phyloP scores from a whole-genome alignment of 2,888 invertebrate species.

The Ernsta delagoae region DNA sequence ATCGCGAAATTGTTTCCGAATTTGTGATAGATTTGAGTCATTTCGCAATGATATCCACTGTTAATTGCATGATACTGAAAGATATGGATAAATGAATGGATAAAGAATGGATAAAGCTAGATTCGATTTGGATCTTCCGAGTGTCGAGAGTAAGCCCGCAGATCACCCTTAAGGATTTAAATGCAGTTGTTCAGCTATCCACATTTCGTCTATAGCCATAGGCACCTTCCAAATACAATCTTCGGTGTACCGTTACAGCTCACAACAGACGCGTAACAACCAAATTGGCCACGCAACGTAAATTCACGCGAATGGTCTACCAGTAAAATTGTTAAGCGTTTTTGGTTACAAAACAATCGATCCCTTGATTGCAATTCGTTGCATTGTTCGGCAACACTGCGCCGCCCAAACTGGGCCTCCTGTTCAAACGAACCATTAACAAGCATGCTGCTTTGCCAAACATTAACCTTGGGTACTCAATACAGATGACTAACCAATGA shows the following conservation, averaged over 20 bases:
- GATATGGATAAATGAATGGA: background rate
- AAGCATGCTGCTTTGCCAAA: conserved; percentile 7
- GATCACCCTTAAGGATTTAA: background rate
- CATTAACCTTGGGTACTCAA: background rate
- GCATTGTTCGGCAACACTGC: conserved; percentile 22
- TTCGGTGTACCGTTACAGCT: too few relatives aligned
- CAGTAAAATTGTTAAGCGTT: conserved; percentile 39
- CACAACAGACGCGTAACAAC: conserved; percentile 40
- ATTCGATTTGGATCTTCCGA: too few relatives aligned
- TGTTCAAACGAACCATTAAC: conserved; percentile 24
- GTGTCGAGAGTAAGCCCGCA: background rate
- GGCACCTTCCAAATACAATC: too few relatives aligned
- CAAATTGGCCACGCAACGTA: conserved; percentile 50
- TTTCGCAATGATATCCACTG: too few relatives aligned
- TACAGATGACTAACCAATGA: too few relatives aligned
- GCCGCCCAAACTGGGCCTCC: conserved; percentile 26
- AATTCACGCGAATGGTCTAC: conserved; percentile 49
- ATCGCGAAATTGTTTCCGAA: too few relatives aligned
- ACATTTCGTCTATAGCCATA: too few relatives aligned
- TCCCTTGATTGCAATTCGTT: conserved; percentile 31
- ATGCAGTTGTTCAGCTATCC: too few relatives aligned
- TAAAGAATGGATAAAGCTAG: background rate
- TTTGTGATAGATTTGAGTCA: too few relatives aligned
- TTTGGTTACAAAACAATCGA: conserved; percentile 31
- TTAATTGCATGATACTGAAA: too few relatives aligned